Evolutionary conservation across 2,113 vertebrate species (phyloP), one percentile per base, ranked within the genome.

Genomic region (Saccopteryx bilineata): DNA sequence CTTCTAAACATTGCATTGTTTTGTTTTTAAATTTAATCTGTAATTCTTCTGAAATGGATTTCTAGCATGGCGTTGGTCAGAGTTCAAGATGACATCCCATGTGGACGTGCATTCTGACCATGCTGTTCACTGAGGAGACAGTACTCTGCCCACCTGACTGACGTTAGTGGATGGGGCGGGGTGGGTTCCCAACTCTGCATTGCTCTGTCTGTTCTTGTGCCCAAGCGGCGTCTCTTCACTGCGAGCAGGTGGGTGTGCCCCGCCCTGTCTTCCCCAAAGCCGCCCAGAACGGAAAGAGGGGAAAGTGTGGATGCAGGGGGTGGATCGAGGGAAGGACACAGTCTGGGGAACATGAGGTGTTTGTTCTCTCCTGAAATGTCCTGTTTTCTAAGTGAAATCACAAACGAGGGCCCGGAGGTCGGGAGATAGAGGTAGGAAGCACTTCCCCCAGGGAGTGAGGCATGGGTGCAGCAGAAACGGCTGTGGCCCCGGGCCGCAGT

Each of bases 21-120:
- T 68, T 63, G 8, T 76, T 89, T 81, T 94, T 94, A 14, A 48
- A 50, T 87, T 87, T 90, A 79, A 58, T 52, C 48, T 61, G 46
- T 0, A 63, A 56, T 69, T 68, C 26, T 81, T 54, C 50, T 93
- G 56, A 14, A 71, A 79, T 84, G 85, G 52, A 91, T 33, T 93
- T 87, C 90, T 83, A 26, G 14, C 48, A 33, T 61, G 50, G 8
- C 23, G 0, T 71, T 78, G 63, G 76, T 69, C 23, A 58, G 33
- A 54, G 61, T 63, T 95, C 28, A 69, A 61, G 28, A 9, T 14
- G 68, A 8, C 33, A 66, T 84, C 65, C 24, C 9, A 54, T 28
- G 2, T 76, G 18, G 60, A 0, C 31, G 33, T 75, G 31, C 14
- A 58, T 78, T 39, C 39, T 39, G 39, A 39, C 39, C 39, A 39